Percentiles rank a stretch among this genome's conserved stretches.
phyloP scores from a whole-genome alignment of 53 echinoderm and acorn worm genomes.

The Temnopleurus reevesii region DNA sequence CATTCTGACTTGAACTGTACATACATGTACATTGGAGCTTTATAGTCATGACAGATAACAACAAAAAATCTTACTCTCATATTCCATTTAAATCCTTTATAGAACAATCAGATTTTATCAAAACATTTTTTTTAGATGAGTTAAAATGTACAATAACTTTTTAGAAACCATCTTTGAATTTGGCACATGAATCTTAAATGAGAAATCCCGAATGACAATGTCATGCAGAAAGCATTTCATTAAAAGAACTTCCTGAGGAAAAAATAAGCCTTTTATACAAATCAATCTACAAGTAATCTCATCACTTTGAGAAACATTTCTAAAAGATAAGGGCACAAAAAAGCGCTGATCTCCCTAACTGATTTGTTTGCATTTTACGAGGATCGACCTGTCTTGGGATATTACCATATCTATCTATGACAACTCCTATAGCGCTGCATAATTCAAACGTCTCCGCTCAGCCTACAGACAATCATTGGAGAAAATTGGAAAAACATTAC shows the following conservation, averaged over 20 bases:
- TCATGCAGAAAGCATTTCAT: background rate
- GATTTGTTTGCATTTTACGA: background rate
- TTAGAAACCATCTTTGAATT: too few species aligned
- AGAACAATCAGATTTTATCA: too few species aligned
- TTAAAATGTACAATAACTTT: too few species aligned
- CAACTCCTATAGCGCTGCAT: slow-evolving; percentile 36
- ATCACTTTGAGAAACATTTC: slow-evolving; percentile 5
- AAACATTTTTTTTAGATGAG: too few species aligned
- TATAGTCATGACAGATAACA: too few species aligned
- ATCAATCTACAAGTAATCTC: slow-evolving; percentile 12
- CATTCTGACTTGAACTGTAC: too few species aligned
- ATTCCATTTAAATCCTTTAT: too few species aligned
- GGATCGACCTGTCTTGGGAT: background rate
- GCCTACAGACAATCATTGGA: slow-evolving; percentile 27
- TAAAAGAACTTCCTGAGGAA: too few species aligned
- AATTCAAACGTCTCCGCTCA: slow-evolving; percentile 27
- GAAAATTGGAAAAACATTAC: slow-evolving; percentile 44
- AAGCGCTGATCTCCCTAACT: background rate
- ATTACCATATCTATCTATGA: background rate
- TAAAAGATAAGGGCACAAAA: background rate
- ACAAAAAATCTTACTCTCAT: too few species aligned
- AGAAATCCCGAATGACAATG: too few species aligned
- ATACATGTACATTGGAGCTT: too few species aligned
- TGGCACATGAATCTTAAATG: too few species aligned
- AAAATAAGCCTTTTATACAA: background rate